A percentile compares a stretch with the other conserved stretches of the same genome.
phyloP scores from a whole-genome alignment of 92 coral and sea anemone genomes.

The Blastomussa wellsi region DNA sequence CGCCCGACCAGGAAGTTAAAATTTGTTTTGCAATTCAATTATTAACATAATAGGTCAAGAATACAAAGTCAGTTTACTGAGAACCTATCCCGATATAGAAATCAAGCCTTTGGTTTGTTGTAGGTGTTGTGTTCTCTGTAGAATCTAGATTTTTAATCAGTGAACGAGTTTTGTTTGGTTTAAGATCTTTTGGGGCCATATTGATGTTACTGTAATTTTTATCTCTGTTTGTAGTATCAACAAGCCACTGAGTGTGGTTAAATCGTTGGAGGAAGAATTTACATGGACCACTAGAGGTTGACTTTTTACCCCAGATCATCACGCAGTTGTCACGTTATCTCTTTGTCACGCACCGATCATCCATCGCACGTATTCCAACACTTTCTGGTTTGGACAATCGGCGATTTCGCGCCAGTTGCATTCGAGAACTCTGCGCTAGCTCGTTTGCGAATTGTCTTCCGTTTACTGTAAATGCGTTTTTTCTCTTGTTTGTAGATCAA shows the following conservation, averaged over 20 bases:
- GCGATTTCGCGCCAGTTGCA: neutral
- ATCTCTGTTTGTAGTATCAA: conserved; percentile 57
- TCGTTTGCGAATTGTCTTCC: neutral
- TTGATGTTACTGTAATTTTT: neutral
- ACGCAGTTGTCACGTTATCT: neutral
- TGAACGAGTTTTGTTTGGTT: too few species aligned
- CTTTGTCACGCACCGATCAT: neutral
- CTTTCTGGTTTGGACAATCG: neutral
- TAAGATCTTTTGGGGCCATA: too few species aligned
- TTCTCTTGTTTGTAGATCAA: neutral
- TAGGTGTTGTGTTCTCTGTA: too few species aligned
- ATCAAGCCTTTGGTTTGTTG: too few species aligned
- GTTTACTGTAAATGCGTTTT: neutral
- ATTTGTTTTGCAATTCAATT: too few species aligned
- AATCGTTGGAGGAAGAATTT: conserved; percentile 90
- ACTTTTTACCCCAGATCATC: too few species aligned
- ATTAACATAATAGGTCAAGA: too few species aligned
- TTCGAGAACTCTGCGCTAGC: neutral
- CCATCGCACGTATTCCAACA: neutral
- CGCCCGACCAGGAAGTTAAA: too few species aligned
- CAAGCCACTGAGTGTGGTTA: conserved; percentile 75
- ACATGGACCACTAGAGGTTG: conserved; percentile 47
- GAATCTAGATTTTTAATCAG: too few species aligned
- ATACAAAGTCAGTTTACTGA: too few species aligned
- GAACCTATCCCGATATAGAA: too few species aligned